Evolutionary conservation across 2,797 vertebrate genomes (phyloP).

Genomic region (Pseudochaenichthys georgianus): DNA sequence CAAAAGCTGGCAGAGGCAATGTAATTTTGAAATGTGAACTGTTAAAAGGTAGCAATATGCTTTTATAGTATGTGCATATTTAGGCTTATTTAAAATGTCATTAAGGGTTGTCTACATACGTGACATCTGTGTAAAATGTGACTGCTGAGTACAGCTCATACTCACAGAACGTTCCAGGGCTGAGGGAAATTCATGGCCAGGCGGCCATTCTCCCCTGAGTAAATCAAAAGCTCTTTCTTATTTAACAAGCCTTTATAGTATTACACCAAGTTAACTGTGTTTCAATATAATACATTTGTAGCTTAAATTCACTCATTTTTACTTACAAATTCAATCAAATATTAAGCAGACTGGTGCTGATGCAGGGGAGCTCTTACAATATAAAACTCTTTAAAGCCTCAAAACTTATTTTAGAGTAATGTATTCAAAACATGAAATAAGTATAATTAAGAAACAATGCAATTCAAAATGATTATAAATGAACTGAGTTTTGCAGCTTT

Average conservation of each 20-base stretch:
- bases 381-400: neutral
- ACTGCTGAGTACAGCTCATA: slow-evolving; percentile 48
- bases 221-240: slow-evolving; percentile 56
- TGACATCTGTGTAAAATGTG: slow-evolving; percentile 55
- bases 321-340: slow-evolving; percentile 39
- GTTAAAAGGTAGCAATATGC: slow-evolving; percentile 45
- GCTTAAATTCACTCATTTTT: slow-evolving; percentile 29
- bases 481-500: no score
- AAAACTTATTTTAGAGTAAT: neutral
- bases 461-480: neutral
- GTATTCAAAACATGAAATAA: neutral
- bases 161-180: slow-evolving; percentile 34
- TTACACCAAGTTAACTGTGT: slow-evolving; percentile 59
- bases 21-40: slow-evolving; percentile 44
- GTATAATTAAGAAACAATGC: neutral
- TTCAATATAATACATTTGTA: slow-evolving; percentile 48
- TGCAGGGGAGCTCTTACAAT: slow-evolving; percentile 4
- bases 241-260: slow-evolving; percentile 52
- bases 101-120: slow-evolving; percentile 40
- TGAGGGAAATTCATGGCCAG: slow-evolving; percentile 69
- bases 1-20: slow-evolving; percentile 51
- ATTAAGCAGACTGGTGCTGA: slow-evolving; percentile 19
- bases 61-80: slow-evolving; percentile 43
- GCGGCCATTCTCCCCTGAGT: slow-evolving; percentile 56
- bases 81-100: slow-evolving; percentile 53